Evolutionary conservation across 2,888 invertebrate species (phyloP), one percentile per base, ranked within the genome.

Genomic region (Stenichneumon culpator): DNA sequence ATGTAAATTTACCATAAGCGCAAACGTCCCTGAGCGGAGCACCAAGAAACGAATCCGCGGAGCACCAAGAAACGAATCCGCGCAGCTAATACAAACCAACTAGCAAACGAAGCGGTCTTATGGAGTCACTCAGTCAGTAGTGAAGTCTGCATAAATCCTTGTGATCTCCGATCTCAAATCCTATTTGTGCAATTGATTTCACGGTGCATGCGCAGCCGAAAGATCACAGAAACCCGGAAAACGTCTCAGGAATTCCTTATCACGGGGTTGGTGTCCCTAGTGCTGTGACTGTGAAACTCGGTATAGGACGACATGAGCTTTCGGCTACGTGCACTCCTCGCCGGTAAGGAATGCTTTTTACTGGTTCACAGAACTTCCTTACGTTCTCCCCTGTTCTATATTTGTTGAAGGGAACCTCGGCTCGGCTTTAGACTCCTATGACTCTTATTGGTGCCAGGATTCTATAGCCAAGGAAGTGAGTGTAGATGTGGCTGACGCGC

Each of bases 331-430:
- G 32, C 50, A 4, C 73, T 65, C 32, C 63, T 60, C 52, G 32
- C 52, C 25, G 57, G 69, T 57, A 47, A 85, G 79, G 82, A 85
- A 82, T 84, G 84, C 82, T 69, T 79, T 85, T 85, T 69, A 82
- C 82, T 67, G 75, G 79, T 75, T 82, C 79, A 79, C 82, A 65
- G 82, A 82, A 79, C 74, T 79, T 79, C 70, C 65, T 82, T 79
- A 32, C 74, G 68, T 73, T 78, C 74, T 54, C 39, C 50, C 67
- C 6, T 25, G n/a, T 67, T 36, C 69, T 19, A 54, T 79, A 36
- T 74, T 73, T 54, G 52, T 70, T 52, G 47, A 73, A 78, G 60
- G 57, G 54, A 79, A 65, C 65, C 39, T 75, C 60, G 57, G 39
- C 79, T 74, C 69, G 78, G 47, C 74, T 79, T 50, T 70, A 63